phyloP scores from a whole-genome alignment of 1,140 invertebrate species.

The Protaetia brevitarsis region DNA sequence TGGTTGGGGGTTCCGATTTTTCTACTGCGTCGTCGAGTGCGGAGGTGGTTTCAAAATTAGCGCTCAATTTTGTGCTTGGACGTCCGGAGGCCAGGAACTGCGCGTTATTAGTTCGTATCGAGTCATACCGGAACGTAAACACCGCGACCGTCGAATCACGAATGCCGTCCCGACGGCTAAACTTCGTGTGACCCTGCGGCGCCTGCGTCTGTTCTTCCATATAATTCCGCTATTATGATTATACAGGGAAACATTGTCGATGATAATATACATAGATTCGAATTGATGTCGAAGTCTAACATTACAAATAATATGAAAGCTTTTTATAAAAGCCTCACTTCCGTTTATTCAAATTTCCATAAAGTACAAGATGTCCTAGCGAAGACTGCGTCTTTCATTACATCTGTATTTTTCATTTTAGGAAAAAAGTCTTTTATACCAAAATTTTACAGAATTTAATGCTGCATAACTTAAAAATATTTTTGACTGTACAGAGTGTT shows the following conservation, averaged over 20 bases:
- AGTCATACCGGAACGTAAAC: conserved; percentile 31
- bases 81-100: conserved; percentile 27
- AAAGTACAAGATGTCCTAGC: too few species aligned
- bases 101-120: conserved; percentile 27
- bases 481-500: too few species aligned
- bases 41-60: neutral
- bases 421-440: too few species aligned
- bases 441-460: too few species aligned
- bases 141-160: conserved; percentile 25
- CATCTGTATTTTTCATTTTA: too few species aligned
- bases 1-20: too few species aligned
- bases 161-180: conserved; percentile 37
- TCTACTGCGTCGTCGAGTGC: neutral
- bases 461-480: too few species aligned
- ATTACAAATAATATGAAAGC: neutral
- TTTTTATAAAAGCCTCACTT: too few species aligned
- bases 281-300: neutral
- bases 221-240: conserved; percentile 13
- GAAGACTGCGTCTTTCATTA: too few species aligned
- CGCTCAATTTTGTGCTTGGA: conserved; percentile 7
- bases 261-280: conserved; percentile 2
- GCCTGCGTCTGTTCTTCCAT: conserved; percentile 29
- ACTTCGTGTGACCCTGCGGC: conserved; percentile 27
- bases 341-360: too few species aligned
- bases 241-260: neutral